phyloP scores from a whole-genome alignment of 2,113 vertebrate genomes.

The Empidonax traillii region DNA sequence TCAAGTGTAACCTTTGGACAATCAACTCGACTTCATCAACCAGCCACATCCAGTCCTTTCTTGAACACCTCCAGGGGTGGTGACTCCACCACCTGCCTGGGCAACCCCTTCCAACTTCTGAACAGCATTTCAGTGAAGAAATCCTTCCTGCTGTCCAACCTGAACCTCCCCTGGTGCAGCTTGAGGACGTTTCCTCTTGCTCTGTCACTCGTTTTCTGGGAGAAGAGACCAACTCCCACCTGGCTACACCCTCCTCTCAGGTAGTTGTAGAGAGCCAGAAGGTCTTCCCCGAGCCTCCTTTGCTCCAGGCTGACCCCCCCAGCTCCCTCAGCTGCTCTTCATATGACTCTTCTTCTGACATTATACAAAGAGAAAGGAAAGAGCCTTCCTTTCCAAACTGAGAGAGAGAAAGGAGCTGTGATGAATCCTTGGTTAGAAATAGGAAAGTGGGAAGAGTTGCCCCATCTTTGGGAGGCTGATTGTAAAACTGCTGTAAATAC shows the following conservation, averaged over 20 bases:
- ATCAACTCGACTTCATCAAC: not conserved
- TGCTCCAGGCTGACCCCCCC: not conserved
- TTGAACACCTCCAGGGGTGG: not conserved
- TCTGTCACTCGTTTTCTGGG: not conserved
- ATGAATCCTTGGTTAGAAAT: not conserved
- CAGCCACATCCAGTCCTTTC: not conserved
- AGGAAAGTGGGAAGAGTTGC: fast-evolving
- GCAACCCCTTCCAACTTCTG: not conserved
- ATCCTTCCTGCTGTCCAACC: not conserved
- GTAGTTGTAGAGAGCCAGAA: not conserved
- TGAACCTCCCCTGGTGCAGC: not conserved
- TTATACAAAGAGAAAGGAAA: not conserved
- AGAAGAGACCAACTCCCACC: not conserved
- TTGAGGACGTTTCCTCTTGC: not conserved
- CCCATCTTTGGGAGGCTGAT: not conserved
- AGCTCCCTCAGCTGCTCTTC: not conserved
- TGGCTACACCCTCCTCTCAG: not conserved
- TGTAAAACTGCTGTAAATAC: not conserved
- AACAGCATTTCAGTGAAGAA: not conserved
- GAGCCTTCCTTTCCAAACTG: not conserved
- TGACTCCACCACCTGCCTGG: not conserved
- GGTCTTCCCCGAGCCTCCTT: not conserved
- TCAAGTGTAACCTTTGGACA: not conserved
- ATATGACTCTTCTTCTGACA: not conserved
- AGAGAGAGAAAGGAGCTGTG: not conserved